phyloP scores from a whole-genome alignment of 2,113 vertebrate species.

The Phrynosoma blainvillii region DNA sequence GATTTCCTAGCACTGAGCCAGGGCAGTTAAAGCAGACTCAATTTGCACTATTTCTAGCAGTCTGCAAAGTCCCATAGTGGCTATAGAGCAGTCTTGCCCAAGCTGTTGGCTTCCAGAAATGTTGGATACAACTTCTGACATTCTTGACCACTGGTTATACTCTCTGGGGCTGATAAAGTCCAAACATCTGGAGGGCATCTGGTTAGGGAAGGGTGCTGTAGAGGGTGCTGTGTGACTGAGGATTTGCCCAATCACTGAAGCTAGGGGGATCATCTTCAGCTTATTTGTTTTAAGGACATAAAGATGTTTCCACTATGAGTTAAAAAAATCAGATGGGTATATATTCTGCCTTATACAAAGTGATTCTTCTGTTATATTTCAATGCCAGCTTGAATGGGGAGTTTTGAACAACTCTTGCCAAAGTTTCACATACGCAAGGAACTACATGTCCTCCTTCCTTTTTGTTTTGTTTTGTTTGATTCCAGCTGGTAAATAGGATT shows the following conservation, averaged over 20 bases:
- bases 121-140: too few species aligned
- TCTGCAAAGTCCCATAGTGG: too few species aligned
- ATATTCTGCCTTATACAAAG: conserved; percentile 43
- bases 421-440: conserved; percentile 10
- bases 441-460: background rate
- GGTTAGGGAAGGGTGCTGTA: background rate
- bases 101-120: too few species aligned
- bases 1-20: too few species aligned
- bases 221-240: background rate
- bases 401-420: background rate
- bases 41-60: too few species aligned
- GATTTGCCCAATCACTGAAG: background rate
- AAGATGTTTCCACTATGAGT: background rate
- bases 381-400: conserved; percentile 1
- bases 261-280: too few species aligned
- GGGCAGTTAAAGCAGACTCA: too few species aligned
- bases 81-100: too few species aligned
- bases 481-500: conserved; percentile 6
- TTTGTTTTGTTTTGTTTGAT: conserved; percentile 2
- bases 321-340: background rate
- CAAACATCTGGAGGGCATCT: too few species aligned
- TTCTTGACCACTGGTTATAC: too few species aligned
- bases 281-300: too few species aligned
- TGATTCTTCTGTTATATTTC: conserved; percentile 52
- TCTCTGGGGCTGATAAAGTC: too few species aligned